Evolutionary conservation across 2,888 invertebrate genomes (phyloP).

Genomic region (Apodemia duryi): DNA sequence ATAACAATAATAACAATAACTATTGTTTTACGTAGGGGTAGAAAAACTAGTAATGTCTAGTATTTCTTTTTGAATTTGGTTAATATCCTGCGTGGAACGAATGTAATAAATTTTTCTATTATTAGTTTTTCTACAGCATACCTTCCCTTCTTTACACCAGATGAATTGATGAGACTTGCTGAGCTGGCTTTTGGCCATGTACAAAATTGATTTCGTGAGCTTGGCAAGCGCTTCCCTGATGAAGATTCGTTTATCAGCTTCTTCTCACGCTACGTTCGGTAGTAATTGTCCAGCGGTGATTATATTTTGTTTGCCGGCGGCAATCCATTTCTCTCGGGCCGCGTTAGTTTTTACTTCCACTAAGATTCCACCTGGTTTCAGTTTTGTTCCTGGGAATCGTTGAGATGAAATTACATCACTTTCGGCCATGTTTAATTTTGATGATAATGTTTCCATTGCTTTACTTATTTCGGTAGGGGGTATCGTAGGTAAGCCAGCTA

Average conservation of each 20-base stretch:
- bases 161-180: conserved; percentile 26
- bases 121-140: conserved; percentile 26
- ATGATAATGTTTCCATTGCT: conserved; percentile 25
- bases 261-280: conserved; percentile 3
- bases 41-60: no score
- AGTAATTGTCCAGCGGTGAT: conserved; percentile 26
- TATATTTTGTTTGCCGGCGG: conserved; percentile 24
- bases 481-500: conserved; percentile 27
- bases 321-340: conserved; percentile 27
- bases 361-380: conserved; percentile 17
- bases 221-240: no score
- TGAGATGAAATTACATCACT: conserved; percentile 8
- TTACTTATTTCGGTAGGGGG: conserved; percentile 18
- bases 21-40: no score
- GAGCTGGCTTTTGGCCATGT: conserved; percentile 26
- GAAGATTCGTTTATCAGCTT: no score
- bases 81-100: background rate
- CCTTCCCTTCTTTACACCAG: conserved; percentile 31
- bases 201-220: no score
- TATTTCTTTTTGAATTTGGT: background rate
- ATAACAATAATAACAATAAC: no score
- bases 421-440: conserved; percentile 25
- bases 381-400: background rate
- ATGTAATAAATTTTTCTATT: conserved; percentile 26
- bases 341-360: conserved; percentile 27